These are phyloP conservation scores for Listronotus bonariensis DNA, from an alignment of 1,140 invertebrate species.

Conservation along the genomic window DNA sequence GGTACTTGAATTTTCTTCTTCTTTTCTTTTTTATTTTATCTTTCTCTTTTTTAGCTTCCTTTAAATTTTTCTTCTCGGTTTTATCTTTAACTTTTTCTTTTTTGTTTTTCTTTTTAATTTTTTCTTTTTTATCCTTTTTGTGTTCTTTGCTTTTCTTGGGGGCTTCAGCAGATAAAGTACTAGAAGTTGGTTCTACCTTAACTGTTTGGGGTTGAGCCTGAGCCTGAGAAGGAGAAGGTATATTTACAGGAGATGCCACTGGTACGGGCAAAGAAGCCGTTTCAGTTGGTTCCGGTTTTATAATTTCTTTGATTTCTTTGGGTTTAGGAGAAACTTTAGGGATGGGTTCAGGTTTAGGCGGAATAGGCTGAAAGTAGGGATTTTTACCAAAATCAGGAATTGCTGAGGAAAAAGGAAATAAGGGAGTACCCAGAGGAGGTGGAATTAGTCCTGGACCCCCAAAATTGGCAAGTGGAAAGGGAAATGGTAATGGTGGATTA, in stretches of 20 bases:
- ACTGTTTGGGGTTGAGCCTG: slow-evolving; percentile 34
- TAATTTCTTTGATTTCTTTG: slow-evolving; percentile 22
- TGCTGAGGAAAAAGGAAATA: slow-evolving; percentile 58
- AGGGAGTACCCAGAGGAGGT: slow-evolving; percentile 61
- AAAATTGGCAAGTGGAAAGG: slow-evolving; percentile 57
- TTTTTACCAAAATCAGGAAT: slow-evolving; percentile 60
- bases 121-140: slow-evolving; percentile 77
- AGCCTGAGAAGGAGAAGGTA: background rate
- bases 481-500: slow-evolving; percentile 59
- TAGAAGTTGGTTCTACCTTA: background rate
- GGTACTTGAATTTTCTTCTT: slow-evolving; percentile 62
- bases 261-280: slow-evolving; percentile 38
- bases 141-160: slow-evolving; percentile 60
- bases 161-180: slow-evolving; percentile 17
- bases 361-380: slow-evolving; percentile 58
- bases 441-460: slow-evolving; percentile 65
- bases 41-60: slow-evolving; percentile 67
- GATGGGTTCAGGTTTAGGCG: slow-evolving; percentile 54
- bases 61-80: slow-evolving; percentile 62
- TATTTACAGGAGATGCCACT: slow-evolving; percentile 10
- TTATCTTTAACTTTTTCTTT: slow-evolving; percentile 64
- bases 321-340: slow-evolving; percentile 43
- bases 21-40: slow-evolving; percentile 63
- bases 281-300: slow-evolving; percentile 34
- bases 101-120: slow-evolving; percentile 62